Evolutionary conservation across 2,113 vertebrate genomes (phyloP), one percentile per base, ranked within the genome.

Genomic region (cattle (Bos taurus)): DNA sequence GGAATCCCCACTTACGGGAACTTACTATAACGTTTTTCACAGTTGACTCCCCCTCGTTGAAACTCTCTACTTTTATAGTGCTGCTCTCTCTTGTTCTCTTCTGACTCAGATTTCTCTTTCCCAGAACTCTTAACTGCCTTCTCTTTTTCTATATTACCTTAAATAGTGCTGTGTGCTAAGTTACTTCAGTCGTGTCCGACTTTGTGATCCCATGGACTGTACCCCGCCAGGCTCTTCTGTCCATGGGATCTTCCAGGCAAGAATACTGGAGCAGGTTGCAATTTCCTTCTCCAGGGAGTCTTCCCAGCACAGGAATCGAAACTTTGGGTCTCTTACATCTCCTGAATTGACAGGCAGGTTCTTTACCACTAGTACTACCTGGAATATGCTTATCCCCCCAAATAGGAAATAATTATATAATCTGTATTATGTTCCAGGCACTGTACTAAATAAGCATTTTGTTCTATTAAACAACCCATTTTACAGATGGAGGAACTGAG

Each of bases 1-100:
- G 8, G 57, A 48, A 30, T 40, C 28, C 43, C 52, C n/a, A n/a
- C 11, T 71, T 30, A 3, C 14, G 16, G 85, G 80, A 86, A 23
- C 57, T 64, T 7, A 21, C 17, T 2, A 21, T 33, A 67, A 11
- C 1, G 2, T 17, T 25, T 50, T 43, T 54, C 54, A 2, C 5
- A 3, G 1, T 16, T 21, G 43, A 28, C 17, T 5, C 4, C 6
- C 28, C 1, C 1, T 50, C 0, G 1, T 56, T 12, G 13, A 56
- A 56, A 43, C 7, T 33, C n/a, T 36, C 19, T 14, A 13, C 14
- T 26, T 74, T 14, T 5, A 54, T 21, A 11, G 3, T 12, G 2
- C 6, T 23, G 1, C 7, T 74, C 17, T 88, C 33, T 60, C 40
- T 16, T 5, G 3, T 33, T 84, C 15, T 54, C 21, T 52, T 93